These are phyloP conservation scores for Myiothlypis coronata DNA, from an alignment of 2,797 vertebrate genomes.

Conservation along the genomic window DNA sequence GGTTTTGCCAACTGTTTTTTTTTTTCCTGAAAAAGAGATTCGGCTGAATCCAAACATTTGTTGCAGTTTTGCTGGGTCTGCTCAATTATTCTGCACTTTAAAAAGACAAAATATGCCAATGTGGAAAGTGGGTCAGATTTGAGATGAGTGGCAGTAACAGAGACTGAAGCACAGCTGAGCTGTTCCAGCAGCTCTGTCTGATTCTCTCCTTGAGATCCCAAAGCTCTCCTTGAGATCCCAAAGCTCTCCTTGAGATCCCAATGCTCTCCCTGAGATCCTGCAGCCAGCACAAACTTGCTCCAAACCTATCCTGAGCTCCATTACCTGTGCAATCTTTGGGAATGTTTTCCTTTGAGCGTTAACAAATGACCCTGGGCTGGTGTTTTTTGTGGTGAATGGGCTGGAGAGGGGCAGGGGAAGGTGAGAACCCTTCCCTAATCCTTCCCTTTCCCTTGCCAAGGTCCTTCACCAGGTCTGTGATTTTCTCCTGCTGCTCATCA, in stretches of 20 bases:
- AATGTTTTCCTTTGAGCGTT: slow-evolving; percentile 14
- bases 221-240: not conserved
- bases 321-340: not conserved
- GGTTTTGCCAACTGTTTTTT: not conserved
- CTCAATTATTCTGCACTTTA: slow-evolving; percentile 5
- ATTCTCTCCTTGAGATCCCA: not conserved
- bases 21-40: not conserved
- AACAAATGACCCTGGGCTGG: not conserved
- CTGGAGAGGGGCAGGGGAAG: not conserved
- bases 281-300: not conserved
- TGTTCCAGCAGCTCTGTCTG: not conserved
- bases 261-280: not conserved
- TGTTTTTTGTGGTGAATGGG: not conserved
- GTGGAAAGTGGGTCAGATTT: slow-evolving; percentile 53
- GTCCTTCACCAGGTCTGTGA: not conserved
- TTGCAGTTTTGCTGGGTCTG: slow-evolving; percentile 20
- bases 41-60: not conserved
- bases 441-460: not conserved
- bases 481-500: not conserved
- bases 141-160: not conserved
- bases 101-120: slow-evolving; percentile 28
- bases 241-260: not conserved
- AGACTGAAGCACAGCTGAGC: not conserved
- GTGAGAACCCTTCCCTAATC: not conserved
- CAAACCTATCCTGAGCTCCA: not conserved